A percentile compares a stretch with the other conserved stretches of the same genome.
phyloP scores from a whole-genome alignment of 2,797 vertebrate species.

The Aeoliscus strigatus region DNA sequence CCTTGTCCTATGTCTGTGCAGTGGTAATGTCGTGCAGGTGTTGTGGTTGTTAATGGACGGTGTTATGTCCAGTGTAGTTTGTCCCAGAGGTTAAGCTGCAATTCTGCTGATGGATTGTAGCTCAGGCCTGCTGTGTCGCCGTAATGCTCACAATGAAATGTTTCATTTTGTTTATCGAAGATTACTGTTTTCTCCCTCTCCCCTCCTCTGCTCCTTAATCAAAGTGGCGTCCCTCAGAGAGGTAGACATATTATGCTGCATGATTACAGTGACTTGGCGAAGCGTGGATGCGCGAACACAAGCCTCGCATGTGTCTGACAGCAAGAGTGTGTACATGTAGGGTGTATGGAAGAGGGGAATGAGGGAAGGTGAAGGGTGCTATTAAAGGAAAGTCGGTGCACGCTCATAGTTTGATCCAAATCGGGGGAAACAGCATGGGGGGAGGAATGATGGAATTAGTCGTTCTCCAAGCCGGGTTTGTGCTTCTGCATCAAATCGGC shows the following conservation, averaged over 20 bases:
- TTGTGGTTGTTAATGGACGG: constrained; percentile 33
- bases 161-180: constrained; percentile 40
- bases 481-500: no score
- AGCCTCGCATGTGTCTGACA: no score
- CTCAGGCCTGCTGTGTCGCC: constrained; percentile 12
- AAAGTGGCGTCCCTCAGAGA: constrained; percentile 60
- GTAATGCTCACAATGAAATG: constrained; percentile 35
- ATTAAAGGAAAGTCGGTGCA: no score
- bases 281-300: constrained; percentile 19
- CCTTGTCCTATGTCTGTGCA: constrained; percentile 24
- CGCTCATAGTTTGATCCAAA: no score
- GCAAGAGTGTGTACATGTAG: constrained; percentile 12
- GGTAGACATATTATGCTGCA: constrained; percentile 69
- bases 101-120: constrained; percentile 35
- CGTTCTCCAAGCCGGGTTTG: no score
- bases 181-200: constrained; percentile 9
- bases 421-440: no score
- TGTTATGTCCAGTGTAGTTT: constrained; percentile 47
- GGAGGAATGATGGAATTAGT: no score
- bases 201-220: constrained; percentile 56
- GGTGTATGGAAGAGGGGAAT: constrained; percentile 15
- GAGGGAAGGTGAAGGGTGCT: no score
- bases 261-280: constrained; percentile 63
- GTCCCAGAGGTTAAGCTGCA: constrained; percentile 31
- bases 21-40: constrained; percentile 42